Evolutionary conservation across 2,888 invertebrate genomes (phyloP).

Genomic region (Melanophora roralis): DNA sequence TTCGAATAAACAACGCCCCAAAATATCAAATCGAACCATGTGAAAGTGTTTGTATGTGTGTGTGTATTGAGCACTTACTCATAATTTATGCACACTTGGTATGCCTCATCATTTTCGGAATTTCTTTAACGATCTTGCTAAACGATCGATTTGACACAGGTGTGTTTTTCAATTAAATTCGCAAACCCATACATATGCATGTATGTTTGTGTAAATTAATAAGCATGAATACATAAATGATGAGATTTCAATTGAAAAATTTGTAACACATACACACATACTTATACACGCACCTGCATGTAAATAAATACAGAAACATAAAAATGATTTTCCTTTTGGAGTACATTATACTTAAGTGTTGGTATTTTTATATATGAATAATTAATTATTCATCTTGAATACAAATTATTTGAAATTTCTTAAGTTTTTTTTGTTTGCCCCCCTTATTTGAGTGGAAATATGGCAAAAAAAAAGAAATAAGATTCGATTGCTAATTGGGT

Average conservation of each 20-base stretch:
- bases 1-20: conserved; percentile 68
- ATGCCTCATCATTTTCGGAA: conserved; percentile 51
- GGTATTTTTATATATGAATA: conserved; percentile 56
- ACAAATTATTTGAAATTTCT: conserved; percentile 37
- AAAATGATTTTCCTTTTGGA: background rate
- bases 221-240: conserved; percentile 43
- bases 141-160: conserved; percentile 64
- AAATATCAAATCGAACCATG: conserved; percentile 54
- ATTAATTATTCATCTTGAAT: conserved; percentile 66
- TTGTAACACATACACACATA: conserved; percentile 14
- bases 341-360: background rate
- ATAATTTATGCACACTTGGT: conserved; percentile 49
- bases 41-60: background rate
- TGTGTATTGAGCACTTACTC: conserved; percentile 48
- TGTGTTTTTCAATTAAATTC: conserved; percentile 47
- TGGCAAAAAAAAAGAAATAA: background rate
- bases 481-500: conserved; percentile 41
- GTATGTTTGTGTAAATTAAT: background rate
- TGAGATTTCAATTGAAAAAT: conserved; percentile 55
- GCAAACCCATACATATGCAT: conserved; percentile 9
- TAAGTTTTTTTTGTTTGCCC: conserved; percentile 46
- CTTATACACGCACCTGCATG: background rate
- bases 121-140: conserved; percentile 47
- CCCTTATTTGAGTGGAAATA: conserved; percentile 35
- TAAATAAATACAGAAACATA: background rate